phyloP scores from a whole-genome alignment of 2,797 vertebrate genomes.

The Valencia hispanica region DNA sequence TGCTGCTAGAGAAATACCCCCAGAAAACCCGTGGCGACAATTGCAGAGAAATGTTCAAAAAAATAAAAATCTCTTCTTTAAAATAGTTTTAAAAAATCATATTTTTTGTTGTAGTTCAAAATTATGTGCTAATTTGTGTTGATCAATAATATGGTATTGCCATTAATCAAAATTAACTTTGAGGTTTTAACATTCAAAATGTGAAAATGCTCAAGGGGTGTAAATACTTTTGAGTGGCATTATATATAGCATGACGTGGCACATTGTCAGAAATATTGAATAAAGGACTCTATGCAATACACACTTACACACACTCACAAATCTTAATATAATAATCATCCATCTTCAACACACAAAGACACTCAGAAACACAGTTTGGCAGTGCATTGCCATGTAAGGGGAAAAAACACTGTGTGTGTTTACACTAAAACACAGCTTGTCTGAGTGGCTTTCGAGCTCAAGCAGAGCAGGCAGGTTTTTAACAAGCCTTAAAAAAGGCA shows the following conservation, averaged over 20 bases:
- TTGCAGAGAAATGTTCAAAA: not conserved
- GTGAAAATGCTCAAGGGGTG: not conserved
- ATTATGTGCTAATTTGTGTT: not conserved
- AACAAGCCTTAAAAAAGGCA: conserved; percentile 64
- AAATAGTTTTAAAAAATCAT: not conserved
- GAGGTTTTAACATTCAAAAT: not conserved
- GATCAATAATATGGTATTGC: not conserved
- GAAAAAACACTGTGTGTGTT: conserved; percentile 80
- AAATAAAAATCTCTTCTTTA: not conserved
- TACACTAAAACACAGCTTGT: conserved; percentile 81
- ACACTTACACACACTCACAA: conserved; percentile 30
- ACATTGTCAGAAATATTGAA: not conserved
- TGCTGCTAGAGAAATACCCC: not conserved
- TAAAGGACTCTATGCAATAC: not conserved
- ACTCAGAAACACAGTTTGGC: conserved; percentile 70
- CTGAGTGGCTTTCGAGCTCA: conserved; percentile 71
- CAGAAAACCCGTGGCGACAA: not conserved
- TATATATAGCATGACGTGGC: not conserved
- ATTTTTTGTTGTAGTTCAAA: not conserved
- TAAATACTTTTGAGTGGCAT: not conserved
- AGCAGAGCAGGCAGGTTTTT: conserved; percentile 73
- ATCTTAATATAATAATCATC: conserved; percentile 70
- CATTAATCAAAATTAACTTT: not conserved
- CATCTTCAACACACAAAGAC: conserved; percentile 58
- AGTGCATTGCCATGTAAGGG: conserved; percentile 82